phyloP scores from a whole-genome alignment of 2,113 vertebrate genomes.

The Glareola pratincola region DNA sequence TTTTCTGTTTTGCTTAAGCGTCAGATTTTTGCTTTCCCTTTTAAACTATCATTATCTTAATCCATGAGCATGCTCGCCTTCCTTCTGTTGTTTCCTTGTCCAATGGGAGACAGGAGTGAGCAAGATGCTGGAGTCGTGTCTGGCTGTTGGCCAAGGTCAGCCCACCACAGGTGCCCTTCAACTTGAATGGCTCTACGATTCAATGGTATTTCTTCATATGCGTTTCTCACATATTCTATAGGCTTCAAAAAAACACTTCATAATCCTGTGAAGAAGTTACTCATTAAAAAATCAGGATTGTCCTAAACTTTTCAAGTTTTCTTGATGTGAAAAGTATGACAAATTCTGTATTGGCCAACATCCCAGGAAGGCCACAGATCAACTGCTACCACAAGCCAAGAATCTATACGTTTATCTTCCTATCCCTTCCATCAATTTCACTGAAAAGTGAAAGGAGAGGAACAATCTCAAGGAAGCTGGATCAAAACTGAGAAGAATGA shows the following conservation, averaged over 20 bases:
- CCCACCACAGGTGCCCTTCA: neutral
- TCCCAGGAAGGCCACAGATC: neutral
- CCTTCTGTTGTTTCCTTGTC: neutral
- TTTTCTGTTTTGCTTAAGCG: neutral
- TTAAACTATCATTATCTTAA: neutral
- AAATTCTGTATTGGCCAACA: neutral
- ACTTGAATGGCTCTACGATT: neutral
- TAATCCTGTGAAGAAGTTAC: neutral
- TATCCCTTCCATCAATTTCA: neutral
- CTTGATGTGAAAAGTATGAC: neutral
- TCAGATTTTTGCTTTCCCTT: neutral
- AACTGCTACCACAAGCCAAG: neutral
- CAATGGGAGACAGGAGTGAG: neutral
- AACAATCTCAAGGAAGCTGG: neutral
- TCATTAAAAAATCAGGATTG: neutral
- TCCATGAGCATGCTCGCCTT: neutral
- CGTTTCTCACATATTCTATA: neutral
- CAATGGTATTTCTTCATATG: neutral
- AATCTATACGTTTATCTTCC: neutral
- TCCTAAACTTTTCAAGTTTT: neutral
- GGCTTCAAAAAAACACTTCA: neutral
- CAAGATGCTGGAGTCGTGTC: neutral
- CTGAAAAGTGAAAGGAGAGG: neutral
- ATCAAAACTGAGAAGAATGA: conserved; percentile 9
- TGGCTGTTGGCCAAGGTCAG: neutral